phyloP scores from a whole-genome alignment of 2,113 vertebrate genomes.

The Butorides virescens region DNA sequence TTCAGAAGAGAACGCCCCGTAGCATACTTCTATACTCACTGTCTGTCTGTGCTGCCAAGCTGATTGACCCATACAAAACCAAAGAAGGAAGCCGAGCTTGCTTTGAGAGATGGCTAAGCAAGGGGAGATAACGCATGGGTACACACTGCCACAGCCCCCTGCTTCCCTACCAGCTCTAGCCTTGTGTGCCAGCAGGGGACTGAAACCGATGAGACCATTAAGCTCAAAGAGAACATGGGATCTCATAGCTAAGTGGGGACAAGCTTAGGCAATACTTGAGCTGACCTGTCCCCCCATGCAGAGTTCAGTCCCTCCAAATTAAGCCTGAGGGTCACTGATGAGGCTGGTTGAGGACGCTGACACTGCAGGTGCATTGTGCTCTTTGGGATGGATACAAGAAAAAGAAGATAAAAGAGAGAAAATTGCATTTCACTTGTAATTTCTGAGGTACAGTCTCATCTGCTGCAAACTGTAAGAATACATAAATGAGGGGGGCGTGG shows the following conservation, averaged over 20 bases:
- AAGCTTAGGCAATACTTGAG: background rate
- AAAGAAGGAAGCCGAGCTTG: background rate
- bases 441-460: background rate
- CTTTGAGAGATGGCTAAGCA: background rate
- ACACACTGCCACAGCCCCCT: background rate
- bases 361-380: background rate
- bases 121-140: background rate
- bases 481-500: accelerated
- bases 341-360: background rate
- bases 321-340: background rate
- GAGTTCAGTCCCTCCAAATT: slow-evolving; percentile 7
- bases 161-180: background rate
- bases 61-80: background rate
- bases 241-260: background rate
- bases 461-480: background rate
- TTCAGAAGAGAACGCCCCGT: background rate
- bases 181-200: background rate
- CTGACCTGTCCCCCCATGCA: slow-evolving; percentile 23
- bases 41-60: background rate
- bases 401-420: background rate
- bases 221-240: background rate
- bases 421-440: background rate
- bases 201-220: slow-evolving; percentile 29
- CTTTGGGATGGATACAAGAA: background rate
- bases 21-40: background rate